Percentiles rank a stretch among this genome's conserved stretches.
Conservation (phyloP, 2,888 invertebrate species). For the Macrosoma leucophasiata region DNA sequence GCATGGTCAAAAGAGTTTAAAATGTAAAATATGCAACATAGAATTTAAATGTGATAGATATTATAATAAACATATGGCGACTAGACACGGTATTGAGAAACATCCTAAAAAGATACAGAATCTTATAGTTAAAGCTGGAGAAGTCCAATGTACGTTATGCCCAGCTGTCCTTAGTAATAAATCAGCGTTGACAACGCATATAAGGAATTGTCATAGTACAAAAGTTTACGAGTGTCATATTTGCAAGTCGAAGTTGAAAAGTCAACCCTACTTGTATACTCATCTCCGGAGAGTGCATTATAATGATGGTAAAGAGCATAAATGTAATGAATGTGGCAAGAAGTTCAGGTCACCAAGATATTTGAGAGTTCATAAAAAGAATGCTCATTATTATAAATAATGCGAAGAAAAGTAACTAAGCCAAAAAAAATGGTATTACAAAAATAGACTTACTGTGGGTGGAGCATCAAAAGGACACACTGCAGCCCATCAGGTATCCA, state of each 20-base stretch:
- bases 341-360: constrained; percentile 34
- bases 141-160: constrained; percentile 28
- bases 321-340: constrained; percentile 35
- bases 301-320: constrained; percentile 30
- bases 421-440: too few species aligned
- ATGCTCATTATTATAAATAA: constrained; percentile 22
- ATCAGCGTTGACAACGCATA: constrained; percentile 26
- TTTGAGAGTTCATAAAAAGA: constrained; percentile 34
- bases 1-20: constrained; percentile 14
- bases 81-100: constrained; percentile 13
- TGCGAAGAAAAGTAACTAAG: background rate
- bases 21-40: constrained; percentile 19
- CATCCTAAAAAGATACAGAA: constrained; percentile 11
- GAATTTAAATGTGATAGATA: constrained; percentile 23
- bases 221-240: constrained; percentile 26
- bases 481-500: too few species aligned
- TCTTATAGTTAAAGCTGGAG: background rate
- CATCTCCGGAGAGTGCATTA: constrained; percentile 36
- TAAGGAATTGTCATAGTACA: constrained; percentile 31
- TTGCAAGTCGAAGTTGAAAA: constrained; percentile 32
- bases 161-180: constrained; percentile 21
- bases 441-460: too few species aligned
- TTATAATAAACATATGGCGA: constrained; percentile 22
- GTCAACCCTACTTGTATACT: constrained; percentile 27
- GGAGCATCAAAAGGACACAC: too few species aligned